A percentile compares a stretch with the other conserved stretches of the same genome.
Evolutionary conservation across 2,888 invertebrate genomes (phyloP).

Genomic region (Ophioninae sp.): DNA sequence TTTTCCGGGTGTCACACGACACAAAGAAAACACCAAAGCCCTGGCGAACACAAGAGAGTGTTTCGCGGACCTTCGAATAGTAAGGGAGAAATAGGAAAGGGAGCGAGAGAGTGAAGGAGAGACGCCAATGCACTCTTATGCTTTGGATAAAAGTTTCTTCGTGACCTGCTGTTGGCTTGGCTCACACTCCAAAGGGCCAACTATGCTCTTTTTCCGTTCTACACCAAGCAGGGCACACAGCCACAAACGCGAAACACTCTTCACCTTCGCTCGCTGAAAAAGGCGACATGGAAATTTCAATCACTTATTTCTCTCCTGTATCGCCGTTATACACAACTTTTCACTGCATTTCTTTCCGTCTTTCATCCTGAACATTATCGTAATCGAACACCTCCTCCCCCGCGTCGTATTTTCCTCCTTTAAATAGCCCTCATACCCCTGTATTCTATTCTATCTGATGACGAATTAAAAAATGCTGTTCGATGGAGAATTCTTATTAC

Average conservation of each 20-base stretch:
- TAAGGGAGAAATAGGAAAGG: constrained; percentile 12
- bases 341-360: constrained; percentile 1
- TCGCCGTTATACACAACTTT: constrained; percentile 45
- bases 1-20: constrained; percentile 60
- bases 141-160: constrained; percentile 58
- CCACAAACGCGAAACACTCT: constrained; percentile 24
- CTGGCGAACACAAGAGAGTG: constrained; percentile 43
- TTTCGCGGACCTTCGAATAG: constrained; percentile 48
- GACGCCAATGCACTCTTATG: constrained; percentile 21
- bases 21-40: constrained; percentile 57
- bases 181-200: constrained; percentile 30
- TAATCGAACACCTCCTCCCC: constrained; percentile 15
- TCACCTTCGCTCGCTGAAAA: background rate
- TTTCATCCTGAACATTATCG: constrained; percentile 14
- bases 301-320: constrained; percentile 48
- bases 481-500: too few species aligned
- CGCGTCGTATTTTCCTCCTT: background rate
- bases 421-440: too few species aligned
- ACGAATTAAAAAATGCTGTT: too few species aligned
- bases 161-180: constrained; percentile 47
- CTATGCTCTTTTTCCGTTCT: constrained; percentile 12
- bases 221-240: constrained; percentile 5
- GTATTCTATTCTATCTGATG: too few species aligned
- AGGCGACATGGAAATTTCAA: constrained; percentile 36
- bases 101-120: constrained; percentile 1